Evolutionary conservation across 2,113 vertebrate genomes (phyloP).

Genomic region (Cygnus atratus): DNA sequence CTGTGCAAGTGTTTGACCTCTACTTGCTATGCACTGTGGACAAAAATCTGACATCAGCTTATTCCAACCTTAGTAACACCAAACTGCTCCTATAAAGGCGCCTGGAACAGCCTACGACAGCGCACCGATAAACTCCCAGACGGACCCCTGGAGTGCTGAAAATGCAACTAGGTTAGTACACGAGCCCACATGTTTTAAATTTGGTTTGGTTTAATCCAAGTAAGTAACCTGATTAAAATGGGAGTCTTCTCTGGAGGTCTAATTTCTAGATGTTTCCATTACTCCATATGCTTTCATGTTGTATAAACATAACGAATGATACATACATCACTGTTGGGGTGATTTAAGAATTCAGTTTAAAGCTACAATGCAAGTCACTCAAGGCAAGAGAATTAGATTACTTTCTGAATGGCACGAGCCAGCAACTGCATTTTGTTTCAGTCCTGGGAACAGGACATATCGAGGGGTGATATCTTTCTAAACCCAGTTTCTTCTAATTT

Average conservation of each 20-base stretch:
- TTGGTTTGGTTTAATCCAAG: conserved; percentile 37
- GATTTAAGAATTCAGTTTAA: conserved; percentile 33
- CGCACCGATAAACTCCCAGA: background rate
- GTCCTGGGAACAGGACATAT: background rate
- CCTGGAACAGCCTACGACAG: background rate
- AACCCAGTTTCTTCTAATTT: background rate
- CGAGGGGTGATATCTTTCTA: background rate
- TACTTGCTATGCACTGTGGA: conserved; percentile 34
- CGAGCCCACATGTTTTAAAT: conserved; percentile 23
- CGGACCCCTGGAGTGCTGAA: background rate
- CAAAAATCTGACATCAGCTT: conserved; percentile 69
- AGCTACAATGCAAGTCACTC: background rate
- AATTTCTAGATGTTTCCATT: conserved; percentile 46
- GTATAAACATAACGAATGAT: background rate
- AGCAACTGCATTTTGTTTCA: background rate
- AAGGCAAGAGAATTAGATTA: conserved; percentile 9
- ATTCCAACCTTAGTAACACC: conserved; percentile 56
- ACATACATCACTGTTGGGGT: conserved; percentile 2
- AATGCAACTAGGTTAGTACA: conserved; percentile 13
- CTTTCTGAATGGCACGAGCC: background rate
- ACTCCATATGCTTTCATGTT: background rate
- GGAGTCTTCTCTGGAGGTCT: conserved; percentile 49
- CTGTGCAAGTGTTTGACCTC: conserved; percentile 55
- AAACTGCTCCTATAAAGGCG: conserved; percentile 19
- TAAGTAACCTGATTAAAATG: conserved; percentile 44